Percentiles rank a stretch among this genome's conserved stretches.
phyloP scores from a whole-genome alignment of 2,888 invertebrate genomes.

The Spodoptera picta region DNA sequence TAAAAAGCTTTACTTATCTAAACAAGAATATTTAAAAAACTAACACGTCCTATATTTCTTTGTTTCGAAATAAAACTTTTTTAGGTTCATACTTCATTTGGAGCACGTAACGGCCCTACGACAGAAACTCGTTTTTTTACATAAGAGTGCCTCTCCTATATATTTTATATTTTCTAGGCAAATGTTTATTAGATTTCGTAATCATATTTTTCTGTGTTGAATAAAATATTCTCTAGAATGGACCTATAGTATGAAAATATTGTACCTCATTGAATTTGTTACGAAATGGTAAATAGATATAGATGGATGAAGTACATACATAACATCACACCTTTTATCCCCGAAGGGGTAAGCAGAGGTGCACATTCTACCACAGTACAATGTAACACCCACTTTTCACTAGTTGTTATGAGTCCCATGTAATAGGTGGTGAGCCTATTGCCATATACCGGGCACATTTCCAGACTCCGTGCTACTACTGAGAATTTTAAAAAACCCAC shows the following conservation, averaged over 20 bases:
- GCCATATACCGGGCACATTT: too few species aligned
- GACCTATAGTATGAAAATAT: constrained; percentile 23
- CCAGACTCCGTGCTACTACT: too few species aligned
- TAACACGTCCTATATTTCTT: constrained; percentile 40
- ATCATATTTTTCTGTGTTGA: constrained; percentile 48
- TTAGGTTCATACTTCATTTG: constrained; percentile 36
- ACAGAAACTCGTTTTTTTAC: constrained; percentile 28
- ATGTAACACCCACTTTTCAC: too few species aligned
- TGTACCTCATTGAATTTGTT: constrained; percentile 12
- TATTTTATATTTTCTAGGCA: constrained; percentile 44
- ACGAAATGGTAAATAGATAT: constrained; percentile 27
- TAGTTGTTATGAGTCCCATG: too few species aligned
- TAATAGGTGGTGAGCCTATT: too few species aligned
- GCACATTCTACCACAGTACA: too few species aligned
- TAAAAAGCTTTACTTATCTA: constrained; percentile 6
- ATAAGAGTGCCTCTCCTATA: constrained; percentile 21
- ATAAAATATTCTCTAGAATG: constrained; percentile 30
- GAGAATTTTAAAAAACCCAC: too few species aligned
- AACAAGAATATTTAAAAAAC: constrained; percentile 24
- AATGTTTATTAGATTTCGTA: constrained; percentile 42
- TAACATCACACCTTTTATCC: too few species aligned
- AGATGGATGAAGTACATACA: too few species aligned
- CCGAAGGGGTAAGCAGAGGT: too few species aligned
- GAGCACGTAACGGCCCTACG: constrained; percentile 28
- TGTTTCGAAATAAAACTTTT: constrained; percentile 39